Percentiles rank a stretch among this genome's conserved stretches.
Evolutionary conservation across 2,113 vertebrate species (phyloP).

Genomic region (Macrotus californicus): DNA sequence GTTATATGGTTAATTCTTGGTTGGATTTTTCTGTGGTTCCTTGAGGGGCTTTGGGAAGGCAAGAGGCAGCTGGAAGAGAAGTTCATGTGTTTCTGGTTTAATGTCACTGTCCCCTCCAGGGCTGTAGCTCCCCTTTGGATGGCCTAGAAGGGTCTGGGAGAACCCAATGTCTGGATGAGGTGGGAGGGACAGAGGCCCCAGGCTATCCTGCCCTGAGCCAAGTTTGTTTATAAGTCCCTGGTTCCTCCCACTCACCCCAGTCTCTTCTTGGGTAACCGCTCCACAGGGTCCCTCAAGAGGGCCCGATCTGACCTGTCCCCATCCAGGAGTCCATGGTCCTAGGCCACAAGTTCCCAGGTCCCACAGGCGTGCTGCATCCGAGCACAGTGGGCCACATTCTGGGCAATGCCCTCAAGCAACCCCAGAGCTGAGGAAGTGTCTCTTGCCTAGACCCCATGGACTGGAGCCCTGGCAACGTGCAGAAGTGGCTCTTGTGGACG

Average conservation of each 20-base stretch:
- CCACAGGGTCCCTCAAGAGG: background rate
- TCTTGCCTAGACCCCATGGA: slow-evolving; percentile 86
- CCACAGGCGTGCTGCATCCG: accelerated
- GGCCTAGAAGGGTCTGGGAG: background rate
- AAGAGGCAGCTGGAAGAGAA: background rate
- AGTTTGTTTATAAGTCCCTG: background rate
- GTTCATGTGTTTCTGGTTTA: background rate
- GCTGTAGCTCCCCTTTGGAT: background rate
- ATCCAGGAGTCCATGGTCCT: accelerated
- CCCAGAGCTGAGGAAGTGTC: background rate
- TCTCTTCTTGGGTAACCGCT: background rate
- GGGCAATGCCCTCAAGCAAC: background rate
- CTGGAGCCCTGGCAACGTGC: slow-evolving; percentile 92
- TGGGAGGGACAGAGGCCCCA: background rate
- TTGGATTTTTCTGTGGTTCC: background rate
- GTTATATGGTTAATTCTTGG: background rate
- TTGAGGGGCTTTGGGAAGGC: background rate
- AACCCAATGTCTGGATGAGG: background rate
- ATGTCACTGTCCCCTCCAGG: background rate
- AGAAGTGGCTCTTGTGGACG: slow-evolving; percentile 98
- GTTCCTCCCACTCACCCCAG: background rate
- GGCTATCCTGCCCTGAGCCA: background rate
- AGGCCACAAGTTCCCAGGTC: background rate
- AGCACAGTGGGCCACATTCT: accelerated
- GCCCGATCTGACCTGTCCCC: background rate